Evolutionary conservation across 1,140 invertebrate species (phyloP), one percentile per base, ranked within the genome.

Genomic region (Akabosia matsudoensis): DNA sequence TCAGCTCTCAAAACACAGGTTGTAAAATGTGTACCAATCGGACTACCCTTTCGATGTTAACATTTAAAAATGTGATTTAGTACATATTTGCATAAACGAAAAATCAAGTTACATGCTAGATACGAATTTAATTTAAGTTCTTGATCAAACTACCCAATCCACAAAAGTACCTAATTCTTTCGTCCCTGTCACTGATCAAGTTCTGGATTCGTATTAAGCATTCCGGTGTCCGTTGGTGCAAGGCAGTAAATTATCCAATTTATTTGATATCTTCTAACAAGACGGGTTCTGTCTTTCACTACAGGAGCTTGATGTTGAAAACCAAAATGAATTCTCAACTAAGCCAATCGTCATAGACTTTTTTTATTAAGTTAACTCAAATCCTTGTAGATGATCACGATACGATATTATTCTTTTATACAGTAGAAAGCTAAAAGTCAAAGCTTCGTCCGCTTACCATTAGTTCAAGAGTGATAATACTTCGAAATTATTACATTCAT

Each of bases 231-330:
- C 18, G 37, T 18, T 45, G 37, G 37, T 13, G 30, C 61, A 67
- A 67, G 61, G 61, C 22, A 4, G 26, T 67, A 67, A 67, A 67
- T 67, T 67, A 67, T 22, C 61, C 26, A 67, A 31, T 67, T 67
- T 67, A 67, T 67, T 67, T 45, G 37, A 45, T 45, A 45, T 45
- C 37, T 18, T 30, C 61, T 30, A 31, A 4, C 28, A 24, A 67
- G 28, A 67, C 61, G 31, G 7, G 37, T 45, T 18, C 18, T 45
- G 37, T 45, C 37, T 45, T 45, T 67, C 61, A 13, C 61, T 13
- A 67, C 61, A 22, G 61, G 61, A 67, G 61, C 61, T 31, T 30
- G 37, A 45, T n/a, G n/a, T 10, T 45, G 37, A 45, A 45, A 45
- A n/a, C n/a, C 45, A 61, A 24, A 22, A 67, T 4, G 31, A 28